phyloP scores from a whole-genome alignment of 2,888 invertebrate species.

The Sarcophaga carnaria region DNA sequence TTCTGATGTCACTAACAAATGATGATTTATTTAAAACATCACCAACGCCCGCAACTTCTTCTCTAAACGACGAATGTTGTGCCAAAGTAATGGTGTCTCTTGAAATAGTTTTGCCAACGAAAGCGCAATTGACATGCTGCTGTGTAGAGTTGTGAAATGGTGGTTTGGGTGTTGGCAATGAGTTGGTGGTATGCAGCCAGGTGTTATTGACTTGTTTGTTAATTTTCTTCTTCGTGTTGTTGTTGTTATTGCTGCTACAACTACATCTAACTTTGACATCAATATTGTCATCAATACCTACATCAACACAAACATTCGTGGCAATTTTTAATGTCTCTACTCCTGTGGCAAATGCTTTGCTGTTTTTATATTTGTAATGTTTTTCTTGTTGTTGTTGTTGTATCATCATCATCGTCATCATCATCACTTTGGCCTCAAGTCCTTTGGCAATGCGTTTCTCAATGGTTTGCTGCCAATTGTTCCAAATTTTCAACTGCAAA shows the following conservation, averaged over 20 bases:
- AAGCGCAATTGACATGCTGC: conserved; percentile 20
- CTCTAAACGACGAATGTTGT: not conserved
- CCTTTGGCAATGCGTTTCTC: conserved; percentile 82
- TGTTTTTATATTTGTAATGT: conserved; percentile 17
- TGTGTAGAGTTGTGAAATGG: not conserved
- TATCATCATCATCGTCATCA: conserved; percentile 52
- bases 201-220: conserved; percentile 47
- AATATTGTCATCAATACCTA: not conserved
- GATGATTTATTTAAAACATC: conserved; percentile 53
- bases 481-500: conserved; percentile 82
- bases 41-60: not conserved
- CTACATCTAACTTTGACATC: conserved; percentile 12
- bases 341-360: not conserved
- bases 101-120: conserved; percentile 14
- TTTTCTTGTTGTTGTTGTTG: conserved; percentile 13
- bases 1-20: conserved; percentile 61
- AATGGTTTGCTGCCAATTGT: conserved; percentile 83
- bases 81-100: not conserved
- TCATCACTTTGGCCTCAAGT: conserved; percentile 77
- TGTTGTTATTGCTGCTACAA: not conserved
- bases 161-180: conserved; percentile 28
- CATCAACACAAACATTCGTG: not conserved
- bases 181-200: conserved; percentile 16
- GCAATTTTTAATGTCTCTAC: not conserved
- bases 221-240: not conserved